Percentiles rank a stretch among this genome's conserved stretches.
These are phyloP conservation scores for Brachyalestes nurse DNA, from an alignment of 2,797 vertebrate genomes.

Conservation along the genomic window DNA sequence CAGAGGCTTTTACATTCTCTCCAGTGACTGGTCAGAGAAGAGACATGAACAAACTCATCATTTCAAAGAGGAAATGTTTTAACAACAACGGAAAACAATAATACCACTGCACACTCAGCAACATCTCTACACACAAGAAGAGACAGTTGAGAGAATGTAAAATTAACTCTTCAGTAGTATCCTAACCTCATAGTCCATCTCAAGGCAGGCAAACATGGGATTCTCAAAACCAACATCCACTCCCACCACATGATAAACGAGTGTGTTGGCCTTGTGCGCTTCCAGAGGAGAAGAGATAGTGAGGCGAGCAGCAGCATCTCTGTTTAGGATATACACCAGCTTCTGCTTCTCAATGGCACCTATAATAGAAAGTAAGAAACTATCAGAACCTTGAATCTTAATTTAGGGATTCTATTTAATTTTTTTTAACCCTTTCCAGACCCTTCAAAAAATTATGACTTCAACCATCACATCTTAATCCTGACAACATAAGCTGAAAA, in stretches of 20 bases:
- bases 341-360: constrained; percentile 99
- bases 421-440: too few relatives aligned
- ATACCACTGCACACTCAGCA: too few relatives aligned
- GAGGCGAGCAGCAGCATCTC: constrained; percentile 94
- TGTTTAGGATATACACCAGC: constrained; percentile 96
- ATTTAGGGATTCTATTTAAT: too few relatives aligned
- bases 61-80: constrained; percentile 28
- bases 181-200: constrained; percentile 98
- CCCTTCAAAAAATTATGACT: too few relatives aligned
- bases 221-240: constrained; percentile 99
- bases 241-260: constrained; percentile 97
- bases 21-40: constrained; percentile 71
- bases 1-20: constrained; percentile 67
- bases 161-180: background rate
- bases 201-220: constrained; percentile 98
- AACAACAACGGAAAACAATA: background rate
- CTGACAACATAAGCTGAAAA: too few relatives aligned
- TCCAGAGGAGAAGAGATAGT: constrained; percentile 98
- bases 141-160: too few relatives aligned
- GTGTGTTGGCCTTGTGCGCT: constrained; percentile 97
- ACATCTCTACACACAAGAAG: background rate
- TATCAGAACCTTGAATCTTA: too few relatives aligned
- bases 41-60: constrained; percentile 73
- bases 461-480: too few relatives aligned
- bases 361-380: constrained; percentile 57